Evolutionary conservation across 2,797 vertebrate species (phyloP), one percentile per base, ranked within the genome.

Genomic region (Diceros bicornis): DNA sequence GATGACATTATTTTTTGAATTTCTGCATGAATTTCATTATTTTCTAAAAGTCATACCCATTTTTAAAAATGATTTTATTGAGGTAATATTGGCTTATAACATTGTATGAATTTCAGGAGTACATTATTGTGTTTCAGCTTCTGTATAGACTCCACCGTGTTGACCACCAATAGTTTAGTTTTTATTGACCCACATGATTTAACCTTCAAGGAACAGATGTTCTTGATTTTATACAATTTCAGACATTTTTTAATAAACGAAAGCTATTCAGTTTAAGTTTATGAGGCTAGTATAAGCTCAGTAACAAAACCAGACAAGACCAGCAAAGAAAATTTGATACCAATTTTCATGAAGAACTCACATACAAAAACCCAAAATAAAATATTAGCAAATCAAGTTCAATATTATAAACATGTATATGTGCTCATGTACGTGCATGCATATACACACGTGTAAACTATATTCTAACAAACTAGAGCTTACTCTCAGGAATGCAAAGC

Each of bases 231-330:
- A 83, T 34, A 12, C 7, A 90, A 66, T 77, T 78, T 87, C n/a
- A 87, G 71, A 66, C 64, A 77, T 89, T 55, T 82, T 89, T 55
- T 82, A 61, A 32, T 34, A 75, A 44, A 88, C 69, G 29, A 90
- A 92, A 86, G 32, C 3, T 90, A 41, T 47, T 61, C 37, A 82
- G 34, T 55, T 82, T 64, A 93, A 87, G 47, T 77, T 90, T 90
- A 93, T 83, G 47, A 71, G 4, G 32, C 13, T 69, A 50, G 7
- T 69, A 87, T 47, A 78, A 83, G 11, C 32, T 87, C 34, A 74
- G 74, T 75, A 92, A 86, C 52, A 89, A 94, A 92, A 89, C 25
- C 77, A 82, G 34, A 95, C 27, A 94, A 85, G 47, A 85, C 55
- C 2, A 77, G 17, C 32, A 47, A 78, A 81, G 29, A 86, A 64